Evolutionary conservation across 2,797 vertebrate species (phyloP).

Genomic region (Sebastes cheni): DNA sequence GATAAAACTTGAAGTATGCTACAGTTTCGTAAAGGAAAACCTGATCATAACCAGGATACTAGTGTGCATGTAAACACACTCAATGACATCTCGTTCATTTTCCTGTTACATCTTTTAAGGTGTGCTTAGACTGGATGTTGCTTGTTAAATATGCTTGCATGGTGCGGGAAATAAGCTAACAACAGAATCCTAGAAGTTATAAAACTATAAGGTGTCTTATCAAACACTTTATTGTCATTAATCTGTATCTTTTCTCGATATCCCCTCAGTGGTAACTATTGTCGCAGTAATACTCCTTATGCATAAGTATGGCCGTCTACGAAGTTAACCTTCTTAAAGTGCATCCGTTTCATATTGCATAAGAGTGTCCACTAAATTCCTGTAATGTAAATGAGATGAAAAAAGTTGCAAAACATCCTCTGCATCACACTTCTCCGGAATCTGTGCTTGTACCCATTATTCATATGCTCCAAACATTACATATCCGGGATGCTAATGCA

Average conservation of each 20-base stretch:
- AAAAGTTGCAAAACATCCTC: conserved; percentile 14
- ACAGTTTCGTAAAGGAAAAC: neutral
- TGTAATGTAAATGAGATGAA: conserved; percentile 44
- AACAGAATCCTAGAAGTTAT: neutral
- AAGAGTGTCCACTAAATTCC: conserved; percentile 13
- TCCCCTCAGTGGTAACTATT: neutral
- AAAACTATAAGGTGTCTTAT: neutral
- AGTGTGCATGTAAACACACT: neutral
- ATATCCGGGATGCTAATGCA: conserved; percentile 56
- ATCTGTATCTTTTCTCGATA: neutral
- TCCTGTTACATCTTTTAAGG: neutral
- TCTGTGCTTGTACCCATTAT: conserved; percentile 40
- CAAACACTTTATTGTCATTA: neutral
- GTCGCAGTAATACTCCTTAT: neutral
- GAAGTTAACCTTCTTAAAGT: conserved; percentile 11
- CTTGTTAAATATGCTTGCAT: neutral
- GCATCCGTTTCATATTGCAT: neutral
- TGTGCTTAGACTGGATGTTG: neutral
- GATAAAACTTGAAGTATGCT: too few relatives aligned
- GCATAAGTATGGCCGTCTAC: neutral
- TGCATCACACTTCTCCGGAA: conserved; percentile 12
- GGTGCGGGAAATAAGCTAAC: neutral
- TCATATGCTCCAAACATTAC: conserved; percentile 48
- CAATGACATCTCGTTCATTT: neutral
- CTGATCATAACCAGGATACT: neutral